A percentile compares a stretch with the other conserved stretches of the same genome.
phyloP scores from a whole-genome alignment of 2,797 vertebrate species.

The Gymnothorax javanicus region DNA sequence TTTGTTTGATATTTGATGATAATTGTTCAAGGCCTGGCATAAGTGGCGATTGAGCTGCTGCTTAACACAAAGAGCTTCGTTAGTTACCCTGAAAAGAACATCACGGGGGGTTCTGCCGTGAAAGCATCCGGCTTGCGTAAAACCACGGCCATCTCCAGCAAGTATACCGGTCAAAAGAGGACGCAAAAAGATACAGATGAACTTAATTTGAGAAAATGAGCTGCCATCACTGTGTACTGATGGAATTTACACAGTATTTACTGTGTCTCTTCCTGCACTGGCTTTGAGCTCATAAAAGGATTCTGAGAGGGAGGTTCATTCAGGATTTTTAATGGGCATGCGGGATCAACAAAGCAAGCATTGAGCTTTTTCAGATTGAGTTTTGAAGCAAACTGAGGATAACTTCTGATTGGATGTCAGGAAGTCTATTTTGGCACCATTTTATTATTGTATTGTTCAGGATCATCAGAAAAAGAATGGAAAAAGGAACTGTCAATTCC shows the following conservation, averaged over 20 bases:
- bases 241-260: not conserved
- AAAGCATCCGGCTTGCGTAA: not conserved
- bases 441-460: no score
- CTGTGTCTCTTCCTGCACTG: not conserved
- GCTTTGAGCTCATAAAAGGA: not conserved
- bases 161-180: not conserved
- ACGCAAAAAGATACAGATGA: not conserved
- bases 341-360: no score
- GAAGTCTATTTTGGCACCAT: not conserved
- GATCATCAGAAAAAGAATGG: no score
- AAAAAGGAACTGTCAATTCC: no score
- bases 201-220: not conserved
- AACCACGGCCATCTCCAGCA: not conserved
- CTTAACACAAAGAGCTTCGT: not conserved
- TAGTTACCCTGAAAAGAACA: not conserved
- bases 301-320: not conserved
- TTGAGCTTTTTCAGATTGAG: no score
- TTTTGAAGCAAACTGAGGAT: no score
- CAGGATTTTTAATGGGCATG: not conserved
- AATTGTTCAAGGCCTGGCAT: conserved; percentile 45
- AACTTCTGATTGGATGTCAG: no score
- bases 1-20: conserved; percentile 51
- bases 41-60: not conserved
- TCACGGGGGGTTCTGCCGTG: not conserved
- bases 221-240: not conserved